Percentiles rank a stretch among this genome's conserved stretches.
Conservation (phyloP, 1,140 invertebrate genomes). For the Frieseomelitta varia region DNA sequence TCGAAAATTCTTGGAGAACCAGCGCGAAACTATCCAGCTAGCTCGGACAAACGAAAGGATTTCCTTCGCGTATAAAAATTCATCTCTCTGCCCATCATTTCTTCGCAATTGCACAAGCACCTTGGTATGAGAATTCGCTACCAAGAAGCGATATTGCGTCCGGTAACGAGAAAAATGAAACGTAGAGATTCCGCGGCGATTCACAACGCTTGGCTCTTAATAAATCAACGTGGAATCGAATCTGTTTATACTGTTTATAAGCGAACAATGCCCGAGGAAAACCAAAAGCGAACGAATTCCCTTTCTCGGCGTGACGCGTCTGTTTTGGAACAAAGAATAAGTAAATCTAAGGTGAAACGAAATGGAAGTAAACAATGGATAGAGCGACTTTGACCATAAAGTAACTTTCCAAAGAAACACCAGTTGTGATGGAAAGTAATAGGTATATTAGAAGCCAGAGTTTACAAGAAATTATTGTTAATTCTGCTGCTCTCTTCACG, state of each 20-base stretch:
- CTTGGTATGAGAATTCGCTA: slow-evolving; percentile 42
- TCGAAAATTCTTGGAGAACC: not conserved
- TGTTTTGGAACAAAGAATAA: slow-evolving; percentile 12
- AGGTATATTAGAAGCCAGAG: too few species aligned
- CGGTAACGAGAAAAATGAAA: slow-evolving; percentile 35
- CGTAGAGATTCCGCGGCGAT: slow-evolving; percentile 4
- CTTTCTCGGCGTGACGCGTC: not conserved
- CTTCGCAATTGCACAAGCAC: slow-evolving; percentile 21
- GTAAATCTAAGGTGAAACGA: slow-evolving; percentile 14
- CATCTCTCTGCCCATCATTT: slow-evolving; percentile 15
- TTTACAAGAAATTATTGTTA: not conserved
- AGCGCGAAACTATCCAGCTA: not conserved
- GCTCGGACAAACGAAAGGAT: not conserved
- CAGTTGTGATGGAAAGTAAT: not conserved
- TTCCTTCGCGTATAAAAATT: slow-evolving; percentile 12
- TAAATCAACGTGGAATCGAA: slow-evolving; percentile 1
- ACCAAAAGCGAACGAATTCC: not conserved
- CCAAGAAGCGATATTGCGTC: slow-evolving; percentile 31
- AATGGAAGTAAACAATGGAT: not conserved
- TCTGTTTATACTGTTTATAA: not conserved
- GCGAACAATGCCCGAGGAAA: not conserved
- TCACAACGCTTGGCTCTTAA: not conserved
- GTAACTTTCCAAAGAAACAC: not conserved
- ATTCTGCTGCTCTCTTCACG: too few species aligned
- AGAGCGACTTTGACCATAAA: not conserved